These are phyloP conservation scores for Hyppa rectilinea DNA, from an alignment of 2,888 invertebrate species.

Conservation along the genomic window DNA sequence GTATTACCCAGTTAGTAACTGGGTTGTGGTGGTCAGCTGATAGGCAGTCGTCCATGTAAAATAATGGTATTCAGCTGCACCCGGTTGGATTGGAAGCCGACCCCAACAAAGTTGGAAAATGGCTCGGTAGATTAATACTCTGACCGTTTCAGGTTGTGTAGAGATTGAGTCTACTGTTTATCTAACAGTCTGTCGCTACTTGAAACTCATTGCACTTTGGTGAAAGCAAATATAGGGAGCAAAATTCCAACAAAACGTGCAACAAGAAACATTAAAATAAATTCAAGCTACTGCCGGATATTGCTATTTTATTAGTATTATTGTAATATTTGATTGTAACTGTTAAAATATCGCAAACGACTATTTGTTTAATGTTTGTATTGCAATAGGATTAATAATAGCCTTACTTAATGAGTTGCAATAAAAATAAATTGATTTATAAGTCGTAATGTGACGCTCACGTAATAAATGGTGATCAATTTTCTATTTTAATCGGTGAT, in stretches of 20 bases:
- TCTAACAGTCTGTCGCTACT: background rate
- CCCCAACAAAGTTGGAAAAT: too few species aligned
- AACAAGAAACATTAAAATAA: conserved; percentile 1
- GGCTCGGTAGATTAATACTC: too few species aligned
- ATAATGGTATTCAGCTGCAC: too few species aligned
- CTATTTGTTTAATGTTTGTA: conserved; percentile 46
- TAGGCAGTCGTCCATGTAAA: too few species aligned
- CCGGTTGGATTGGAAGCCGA: too few species aligned
- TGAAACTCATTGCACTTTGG: background rate
- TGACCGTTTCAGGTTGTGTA: background rate
- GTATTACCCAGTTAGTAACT: too few species aligned
- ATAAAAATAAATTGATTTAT: conserved; percentile 68
- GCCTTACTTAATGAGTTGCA: conserved; percentile 45
- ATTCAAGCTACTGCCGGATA: conserved; percentile 11
- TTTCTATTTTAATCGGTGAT: conserved; percentile 68
- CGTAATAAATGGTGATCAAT: conserved; percentile 60
- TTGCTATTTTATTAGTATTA: conserved; percentile 30
- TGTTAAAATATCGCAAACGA: conserved; percentile 31
- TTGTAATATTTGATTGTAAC: conserved; percentile 31
- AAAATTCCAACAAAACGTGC: conserved; percentile 6
- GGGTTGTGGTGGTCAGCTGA: too few species aligned
- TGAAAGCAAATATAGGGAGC: background rate
- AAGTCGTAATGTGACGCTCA: conserved; percentile 54
- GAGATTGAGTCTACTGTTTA: background rate
- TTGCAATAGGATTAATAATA: conserved; percentile 32